These are phyloP conservation scores for Lordiphosa collinella DNA, from an alignment of 1,140 invertebrate genomes.

Conservation along the genomic window DNA sequence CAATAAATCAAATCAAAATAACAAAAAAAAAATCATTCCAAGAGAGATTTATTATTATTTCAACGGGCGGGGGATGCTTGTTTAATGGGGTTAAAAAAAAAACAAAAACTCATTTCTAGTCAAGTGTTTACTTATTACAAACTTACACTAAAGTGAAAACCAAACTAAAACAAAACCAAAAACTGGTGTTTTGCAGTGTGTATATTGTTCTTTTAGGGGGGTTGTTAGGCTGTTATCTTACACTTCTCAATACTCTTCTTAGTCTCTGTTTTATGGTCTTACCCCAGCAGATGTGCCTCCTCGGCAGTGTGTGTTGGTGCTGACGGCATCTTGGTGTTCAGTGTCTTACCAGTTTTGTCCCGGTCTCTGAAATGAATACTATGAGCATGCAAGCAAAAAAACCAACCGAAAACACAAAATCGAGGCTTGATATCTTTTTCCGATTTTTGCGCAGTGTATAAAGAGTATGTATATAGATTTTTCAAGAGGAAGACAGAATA, in stretches of 20 bases:
- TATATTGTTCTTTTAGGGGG: slow-evolving; percentile 3
- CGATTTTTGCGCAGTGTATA: slow-evolving; percentile 32
- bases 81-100: slow-evolving; percentile 30
- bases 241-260: slow-evolving; percentile 16
- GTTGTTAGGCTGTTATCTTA: slow-evolving; percentile 11
- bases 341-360: slow-evolving; percentile 79
- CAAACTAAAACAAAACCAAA: slow-evolving; percentile 16
- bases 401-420: slow-evolving; percentile 64
- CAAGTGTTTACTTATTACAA: slow-evolving; percentile 27
- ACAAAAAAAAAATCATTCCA: slow-evolving; percentile 8
- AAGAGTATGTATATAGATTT: slow-evolving; percentile 8
- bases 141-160: slow-evolving; percentile 23
- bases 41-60: slow-evolving; percentile 1
- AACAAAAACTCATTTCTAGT: slow-evolving; percentile 24
- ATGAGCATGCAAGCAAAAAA: slow-evolving; percentile 80
- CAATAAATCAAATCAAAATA: slow-evolving; percentile 3
- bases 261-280: slow-evolving; percentile 45
- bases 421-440: slow-evolving; percentile 53
- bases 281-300: slow-evolving; percentile 80
- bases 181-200: slow-evolving; percentile 22
- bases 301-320: slow-evolving; percentile 80
- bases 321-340: slow-evolving; percentile 80
- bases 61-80: slow-evolving; percentile 14
- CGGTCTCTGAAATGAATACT: slow-evolving; percentile 80
- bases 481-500: no score